Conservation (phyloP, 1,140 invertebrate genomes). For the Drosophila sproati region DNA sequence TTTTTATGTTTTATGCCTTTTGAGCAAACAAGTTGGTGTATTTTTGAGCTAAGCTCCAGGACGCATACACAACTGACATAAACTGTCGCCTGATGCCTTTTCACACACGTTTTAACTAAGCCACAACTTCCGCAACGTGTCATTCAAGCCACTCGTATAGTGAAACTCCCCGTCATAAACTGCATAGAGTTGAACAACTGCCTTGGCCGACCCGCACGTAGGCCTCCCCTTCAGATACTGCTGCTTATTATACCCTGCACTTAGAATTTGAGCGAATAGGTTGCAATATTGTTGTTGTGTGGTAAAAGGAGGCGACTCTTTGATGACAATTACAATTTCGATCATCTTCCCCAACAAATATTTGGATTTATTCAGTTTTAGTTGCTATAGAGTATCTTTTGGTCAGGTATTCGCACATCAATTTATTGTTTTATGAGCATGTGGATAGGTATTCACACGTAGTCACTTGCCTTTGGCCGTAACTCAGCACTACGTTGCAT, state of each 20-base stretch:
- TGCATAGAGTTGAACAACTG: slow-evolving; percentile 5
- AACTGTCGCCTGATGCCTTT: slow-evolving; percentile 61
- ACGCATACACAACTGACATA: slow-evolving; percentile 49
- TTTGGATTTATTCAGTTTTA: too few relatives aligned
- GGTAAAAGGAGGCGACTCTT: too few relatives aligned
- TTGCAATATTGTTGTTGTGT: too few relatives aligned
- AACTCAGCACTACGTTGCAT: slow-evolving; percentile 71
- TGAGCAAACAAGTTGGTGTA: slow-evolving; percentile 80
- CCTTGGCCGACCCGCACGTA: slow-evolving; percentile 1
- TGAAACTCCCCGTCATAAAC: slow-evolving; percentile 4
- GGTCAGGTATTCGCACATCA: not conserved
- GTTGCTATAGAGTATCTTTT: not conserved
- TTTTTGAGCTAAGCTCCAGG: slow-evolving; percentile 72
- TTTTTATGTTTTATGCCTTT: slow-evolving; percentile 80
- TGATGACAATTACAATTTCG: too few relatives aligned
- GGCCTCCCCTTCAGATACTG: not conserved
- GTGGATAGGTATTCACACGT: slow-evolving; percentile 50
- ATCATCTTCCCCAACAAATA: too few relatives aligned
- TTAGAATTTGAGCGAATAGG: not conserved
- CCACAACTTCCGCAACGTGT: slow-evolving; percentile 78
- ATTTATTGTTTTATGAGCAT: slow-evolving; percentile 37
- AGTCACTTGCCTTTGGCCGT: slow-evolving; percentile 57
- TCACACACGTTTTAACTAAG: slow-evolving; percentile 65
- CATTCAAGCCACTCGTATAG: slow-evolving; percentile 66
- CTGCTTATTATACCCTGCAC: slow-evolving; percentile 33